These are phyloP conservation scores for Notolepis coatsorum DNA, from an alignment of 2,797 vertebrate genomes.

Conservation along the genomic window DNA sequence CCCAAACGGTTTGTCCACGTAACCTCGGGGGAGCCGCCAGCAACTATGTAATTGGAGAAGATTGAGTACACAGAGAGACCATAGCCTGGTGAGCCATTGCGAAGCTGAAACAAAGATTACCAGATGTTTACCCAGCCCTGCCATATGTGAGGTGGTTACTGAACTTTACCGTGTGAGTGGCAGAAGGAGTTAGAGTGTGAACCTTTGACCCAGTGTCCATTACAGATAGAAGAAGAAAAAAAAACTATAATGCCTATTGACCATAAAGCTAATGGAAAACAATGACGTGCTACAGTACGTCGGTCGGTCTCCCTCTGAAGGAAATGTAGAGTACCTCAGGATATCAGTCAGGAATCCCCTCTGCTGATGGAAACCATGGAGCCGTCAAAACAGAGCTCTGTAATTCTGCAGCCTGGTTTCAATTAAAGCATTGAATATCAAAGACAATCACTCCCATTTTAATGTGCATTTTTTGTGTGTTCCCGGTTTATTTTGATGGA, in stretches of 20 bases:
- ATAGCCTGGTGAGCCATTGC: conserved; percentile 76
- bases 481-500: conserved; percentile 79
- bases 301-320: conserved; percentile 73
- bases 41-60: conserved; percentile 80
- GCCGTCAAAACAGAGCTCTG: conserved; percentile 72
- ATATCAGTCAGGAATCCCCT: conserved; percentile 81
- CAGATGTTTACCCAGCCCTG: conserved; percentile 77
- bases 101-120: conserved; percentile 79
- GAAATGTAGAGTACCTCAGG: conserved; percentile 74
- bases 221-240: conserved; percentile 57
- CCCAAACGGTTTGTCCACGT: conserved; percentile 75
- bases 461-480: conserved; percentile 76
- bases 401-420: conserved; percentile 77
- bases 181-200: conserved; percentile 62
- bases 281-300: conserved; percentile 72
- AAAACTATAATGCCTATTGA: conserved; percentile 41
- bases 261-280: conserved; percentile 73
- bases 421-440: conserved; percentile 83
- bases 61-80: conserved; percentile 73
- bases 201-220: conserved; percentile 74
- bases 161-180: conserved; percentile 62
- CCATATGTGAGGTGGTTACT: conserved; percentile 72
- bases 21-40: conserved; percentile 73
- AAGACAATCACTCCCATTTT: conserved; percentile 80
- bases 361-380: conserved; percentile 75